Evolutionary conservation across 2,888 invertebrate species (phyloP).

Genomic region (Cordylochernes scorpioides): DNA sequence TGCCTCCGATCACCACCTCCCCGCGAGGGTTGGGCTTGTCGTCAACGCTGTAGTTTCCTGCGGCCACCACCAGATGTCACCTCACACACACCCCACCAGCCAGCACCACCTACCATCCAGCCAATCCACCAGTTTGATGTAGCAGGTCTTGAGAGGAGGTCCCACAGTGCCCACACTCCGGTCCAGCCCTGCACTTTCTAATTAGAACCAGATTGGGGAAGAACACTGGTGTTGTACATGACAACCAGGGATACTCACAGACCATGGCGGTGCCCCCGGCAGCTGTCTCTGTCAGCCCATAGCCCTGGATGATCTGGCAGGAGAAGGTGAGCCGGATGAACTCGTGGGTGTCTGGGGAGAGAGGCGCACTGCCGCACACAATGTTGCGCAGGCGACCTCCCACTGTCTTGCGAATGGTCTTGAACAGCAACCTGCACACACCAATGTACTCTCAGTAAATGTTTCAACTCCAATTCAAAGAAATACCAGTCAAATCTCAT

Average conservation of each 20-base stretch:
- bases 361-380: slow-evolving; percentile 77
- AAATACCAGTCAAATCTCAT: too few species aligned
- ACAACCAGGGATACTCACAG: too few species aligned
- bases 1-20: slow-evolving; percentile 61
- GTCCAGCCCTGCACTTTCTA: too few species aligned
- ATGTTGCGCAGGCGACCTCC: slow-evolving; percentile 69
- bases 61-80: neutral
- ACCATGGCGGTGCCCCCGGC: slow-evolving; percentile 40
- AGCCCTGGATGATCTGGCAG: slow-evolving; percentile 67
- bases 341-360: slow-evolving; percentile 77
- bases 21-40: slow-evolving; percentile 64
- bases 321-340: slow-evolving; percentile 76
- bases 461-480: too few species aligned
- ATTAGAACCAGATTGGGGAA: too few species aligned
- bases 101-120: slow-evolving; percentile 52
- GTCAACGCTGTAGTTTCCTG: slow-evolving; percentile 48
- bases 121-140: slow-evolving; percentile 69
- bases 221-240: too few species aligned
- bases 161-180: slow-evolving; percentile 63
- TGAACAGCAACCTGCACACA: neutral
- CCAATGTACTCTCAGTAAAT: too few species aligned
- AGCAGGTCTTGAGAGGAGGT: slow-evolving; percentile 53
- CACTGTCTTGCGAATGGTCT: slow-evolving; percentile 20
- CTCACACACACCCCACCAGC: too few species aligned
- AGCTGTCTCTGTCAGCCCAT: slow-evolving; percentile 88